Evolutionary conservation across 2,888 invertebrate species (phyloP), one percentile per base, ranked within the genome.

Genomic region (Melanchra persicariae): DNA sequence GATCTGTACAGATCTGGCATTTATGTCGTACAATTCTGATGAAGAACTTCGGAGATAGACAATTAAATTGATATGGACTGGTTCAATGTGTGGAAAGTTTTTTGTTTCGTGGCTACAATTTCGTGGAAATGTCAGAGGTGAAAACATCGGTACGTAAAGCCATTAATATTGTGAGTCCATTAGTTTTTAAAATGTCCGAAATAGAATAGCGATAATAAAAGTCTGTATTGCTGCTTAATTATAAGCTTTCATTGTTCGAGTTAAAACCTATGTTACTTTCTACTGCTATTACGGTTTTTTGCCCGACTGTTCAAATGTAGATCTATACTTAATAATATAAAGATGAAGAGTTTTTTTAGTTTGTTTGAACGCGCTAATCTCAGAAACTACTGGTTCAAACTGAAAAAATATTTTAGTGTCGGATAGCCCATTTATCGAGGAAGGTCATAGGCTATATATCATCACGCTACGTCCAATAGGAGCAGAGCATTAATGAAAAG

Each of bases 141-240:
- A 40, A 70, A 59, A 30, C 26, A 26, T 24, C 19, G 26, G 26
- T 37, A 22, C 2, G 22, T 22, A 45, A 52, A 54, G n/a, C 15
- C 40, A 62, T 62, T 54, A 47, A 30, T 61, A 47, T n/a, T 72
- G 12, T 15, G 26, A 43, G n/a, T n/a, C 4, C 17, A 34, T 57
- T 40, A 15, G 8, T 59, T 30, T 34, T 54, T 34, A 17, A 24
- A 47, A 61, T 45, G 17, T 17, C 73, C 5, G 22, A 40, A 40
- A 43, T 51, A 34, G 15, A 59, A 58, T 26, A 45, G 12, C 30
- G 0, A 26, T 55, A 22, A 57, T 37, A 15, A 74, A 72, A 74
- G 34, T 43, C 43, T n/a, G 5, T 7, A n/a, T 12, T 30, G 15
- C 17, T 19, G 1, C 1, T 37, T 10, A 37, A 67, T 17, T 30